Evolutionary conservation across 1,140 invertebrate species (phyloP).

Genomic region (Spodoptera litura): DNA sequence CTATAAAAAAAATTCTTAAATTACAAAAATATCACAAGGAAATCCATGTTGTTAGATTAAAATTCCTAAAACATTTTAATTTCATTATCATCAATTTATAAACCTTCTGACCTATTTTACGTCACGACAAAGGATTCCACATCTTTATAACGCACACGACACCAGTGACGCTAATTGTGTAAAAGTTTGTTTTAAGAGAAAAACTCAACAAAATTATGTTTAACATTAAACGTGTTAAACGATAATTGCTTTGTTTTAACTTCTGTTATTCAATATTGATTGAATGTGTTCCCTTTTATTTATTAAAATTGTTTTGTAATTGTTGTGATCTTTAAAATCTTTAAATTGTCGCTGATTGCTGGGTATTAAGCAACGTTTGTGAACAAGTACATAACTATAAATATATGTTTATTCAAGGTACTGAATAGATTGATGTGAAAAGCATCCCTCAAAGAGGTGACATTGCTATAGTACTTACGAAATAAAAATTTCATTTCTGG

Average conservation of each 20-base stretch:
- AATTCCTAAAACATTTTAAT: background rate
- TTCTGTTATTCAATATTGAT: constrained; percentile 16
- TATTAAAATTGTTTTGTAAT: constrained; percentile 33
- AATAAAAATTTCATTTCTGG: too few species aligned
- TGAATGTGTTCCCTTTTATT: constrained; percentile 16
- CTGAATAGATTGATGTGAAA: too few species aligned
- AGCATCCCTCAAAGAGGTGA: too few species aligned
- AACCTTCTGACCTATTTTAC: background rate
- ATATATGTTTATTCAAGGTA: background rate
- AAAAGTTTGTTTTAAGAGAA: constrained; percentile 32
- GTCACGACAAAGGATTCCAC: background rate
- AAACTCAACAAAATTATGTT: constrained; percentile 17
- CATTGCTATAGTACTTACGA: too few species aligned
- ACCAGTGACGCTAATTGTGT: constrained; percentile 22
- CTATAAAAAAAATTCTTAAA: too few species aligned
- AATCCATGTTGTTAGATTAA: too few species aligned
- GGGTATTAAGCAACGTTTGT: background rate
- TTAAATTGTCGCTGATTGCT: background rate
- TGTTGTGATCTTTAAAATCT: constrained; percentile 2
- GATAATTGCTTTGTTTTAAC: constrained; percentile 25
- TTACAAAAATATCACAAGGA: too few species aligned
- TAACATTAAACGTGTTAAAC: constrained; percentile 21
- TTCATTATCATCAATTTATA: background rate
- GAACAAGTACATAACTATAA: background rate
- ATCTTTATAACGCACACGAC: constrained; percentile 16